Conservation (phyloP, 2,888 invertebrate genomes). For the Ophion slaviceki region DNA sequence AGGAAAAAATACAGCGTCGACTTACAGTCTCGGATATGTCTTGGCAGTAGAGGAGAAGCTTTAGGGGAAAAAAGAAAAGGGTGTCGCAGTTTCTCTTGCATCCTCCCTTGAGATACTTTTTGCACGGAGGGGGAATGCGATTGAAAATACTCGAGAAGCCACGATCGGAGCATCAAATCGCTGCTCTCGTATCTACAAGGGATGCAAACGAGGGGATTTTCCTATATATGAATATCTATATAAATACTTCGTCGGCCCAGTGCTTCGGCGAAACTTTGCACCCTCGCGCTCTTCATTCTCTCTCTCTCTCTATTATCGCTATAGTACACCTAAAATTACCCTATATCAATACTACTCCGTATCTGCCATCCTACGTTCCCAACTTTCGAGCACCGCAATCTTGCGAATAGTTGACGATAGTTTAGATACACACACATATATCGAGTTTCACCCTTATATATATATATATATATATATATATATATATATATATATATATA, state of each 20-base stretch:
- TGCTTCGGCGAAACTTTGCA: conserved; percentile 27
- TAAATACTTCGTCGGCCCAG: conserved; percentile 38
- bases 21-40: too few relatives aligned
- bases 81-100: not conserved
- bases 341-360: conserved; percentile 18
- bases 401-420: conserved; percentile 73
- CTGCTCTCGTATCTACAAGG: conserved; percentile 39
- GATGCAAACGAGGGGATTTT: conserved; percentile 24
- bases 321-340: conserved; percentile 33
- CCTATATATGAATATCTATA: not conserved
- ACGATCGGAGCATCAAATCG: conserved; percentile 39
- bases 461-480: not conserved
- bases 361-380: conserved; percentile 61
- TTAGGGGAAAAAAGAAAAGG: not conserved
- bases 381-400: conserved; percentile 68
- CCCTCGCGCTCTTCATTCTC: conserved; percentile 37
- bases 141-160: conserved; percentile 32
- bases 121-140: conserved; percentile 7
- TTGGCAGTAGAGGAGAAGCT: not conserved
- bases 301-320: not conserved
- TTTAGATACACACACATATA: conserved; percentile 31
- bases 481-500: too few relatives aligned
- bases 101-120: conserved; percentile 2
- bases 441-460: not conserved
- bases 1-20: too few relatives aligned